Conservation (phyloP, 2,113 vertebrate genomes). For the Epinephelus cyanopodus region DNA sequence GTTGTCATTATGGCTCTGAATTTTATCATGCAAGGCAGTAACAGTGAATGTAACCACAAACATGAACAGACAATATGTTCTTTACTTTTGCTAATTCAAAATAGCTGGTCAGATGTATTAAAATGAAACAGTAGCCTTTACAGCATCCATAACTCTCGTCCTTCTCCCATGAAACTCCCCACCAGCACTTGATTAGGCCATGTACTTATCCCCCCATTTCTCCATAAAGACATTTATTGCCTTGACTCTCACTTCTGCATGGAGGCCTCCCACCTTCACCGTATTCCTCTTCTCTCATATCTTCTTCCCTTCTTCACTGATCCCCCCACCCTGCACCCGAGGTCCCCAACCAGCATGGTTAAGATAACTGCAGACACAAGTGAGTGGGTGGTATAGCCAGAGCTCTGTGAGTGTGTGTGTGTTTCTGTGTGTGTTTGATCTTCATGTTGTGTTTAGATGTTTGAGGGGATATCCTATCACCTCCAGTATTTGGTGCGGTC, state of each 20-base stretch:
- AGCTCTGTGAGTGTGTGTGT: constrained; percentile 66
- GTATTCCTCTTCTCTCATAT: constrained; percentile 40
- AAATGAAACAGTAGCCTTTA: constrained; percentile 72
- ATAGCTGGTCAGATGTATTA: constrained; percentile 21
- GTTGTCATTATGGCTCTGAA: not conserved
- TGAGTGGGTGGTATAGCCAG: constrained; percentile 83
- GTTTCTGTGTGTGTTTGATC: constrained; percentile 80
- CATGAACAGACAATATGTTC: not conserved
- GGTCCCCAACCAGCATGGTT: constrained; percentile 79
- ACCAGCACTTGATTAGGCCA: constrained; percentile 53
- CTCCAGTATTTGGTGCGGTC: constrained; percentile 82
- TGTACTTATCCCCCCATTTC: constrained; percentile 60
- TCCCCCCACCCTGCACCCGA: constrained; percentile 43
- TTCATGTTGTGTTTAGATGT: constrained; percentile 87
- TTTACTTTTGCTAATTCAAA: constrained; percentile 19
- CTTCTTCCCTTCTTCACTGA: constrained; percentile 43
- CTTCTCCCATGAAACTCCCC: constrained; percentile 55
- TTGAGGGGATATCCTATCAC: constrained; percentile 87
- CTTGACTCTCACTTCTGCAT: constrained; percentile 60
- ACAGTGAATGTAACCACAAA: constrained; percentile 5
- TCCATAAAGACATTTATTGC: constrained; percentile 75
- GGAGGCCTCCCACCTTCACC: constrained; percentile 56
- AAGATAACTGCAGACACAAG: constrained; percentile 83
- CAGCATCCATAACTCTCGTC: constrained; percentile 56
- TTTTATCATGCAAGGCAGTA: not conserved